These are phyloP conservation scores for Ptycholaimellus sp. DNA, from an alignment of 2,888 invertebrate species.

Conservation along the genomic window DNA sequence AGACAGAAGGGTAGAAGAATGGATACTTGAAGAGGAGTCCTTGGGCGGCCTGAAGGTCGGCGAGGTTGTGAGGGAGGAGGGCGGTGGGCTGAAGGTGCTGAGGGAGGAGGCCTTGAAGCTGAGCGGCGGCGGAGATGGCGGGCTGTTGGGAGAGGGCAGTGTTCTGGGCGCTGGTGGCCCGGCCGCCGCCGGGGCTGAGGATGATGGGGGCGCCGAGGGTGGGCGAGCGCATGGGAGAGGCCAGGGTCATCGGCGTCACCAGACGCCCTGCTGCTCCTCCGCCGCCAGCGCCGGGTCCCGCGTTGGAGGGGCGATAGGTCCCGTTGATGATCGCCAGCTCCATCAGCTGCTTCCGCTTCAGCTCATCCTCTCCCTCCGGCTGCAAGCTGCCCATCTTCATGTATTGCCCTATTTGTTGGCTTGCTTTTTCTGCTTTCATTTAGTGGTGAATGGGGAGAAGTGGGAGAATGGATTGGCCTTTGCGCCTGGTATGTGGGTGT, in stretches of 20 bases:
- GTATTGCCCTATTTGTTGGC: no score
- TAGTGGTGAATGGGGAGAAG: no score
- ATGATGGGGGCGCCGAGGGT: slow-evolving; percentile 7
- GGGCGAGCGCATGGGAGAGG: slow-evolving; percentile 3
- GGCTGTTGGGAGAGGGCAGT: not conserved
- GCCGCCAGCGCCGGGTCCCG: not conserved
- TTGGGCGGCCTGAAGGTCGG: no score
- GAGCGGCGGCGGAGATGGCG: not conserved
- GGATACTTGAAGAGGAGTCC: no score
- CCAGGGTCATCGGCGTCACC: slow-evolving; percentile 6
- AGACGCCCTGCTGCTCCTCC: slow-evolving; percentile 3
- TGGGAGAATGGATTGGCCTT: no score
- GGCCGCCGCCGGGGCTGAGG: slow-evolving; percentile 4
- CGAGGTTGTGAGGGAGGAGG: not conserved
- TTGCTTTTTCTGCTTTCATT: no score
- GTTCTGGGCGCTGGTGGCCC: not conserved
- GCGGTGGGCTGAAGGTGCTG: not conserved
- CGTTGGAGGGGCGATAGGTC: slow-evolving; percentile 85
- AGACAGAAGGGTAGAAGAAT: no score
- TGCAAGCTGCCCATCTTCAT: no score
- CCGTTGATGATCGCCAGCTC: slow-evolving; percentile 99
- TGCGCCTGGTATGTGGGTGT: no score
- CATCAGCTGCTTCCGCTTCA: slow-evolving; percentile 98
- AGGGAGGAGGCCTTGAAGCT: not conserved
- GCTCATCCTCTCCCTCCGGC: slow-evolving; percentile 98